Conservation (phyloP, 2,888 invertebrate genomes). For the Dasypogon diadema region DNA sequence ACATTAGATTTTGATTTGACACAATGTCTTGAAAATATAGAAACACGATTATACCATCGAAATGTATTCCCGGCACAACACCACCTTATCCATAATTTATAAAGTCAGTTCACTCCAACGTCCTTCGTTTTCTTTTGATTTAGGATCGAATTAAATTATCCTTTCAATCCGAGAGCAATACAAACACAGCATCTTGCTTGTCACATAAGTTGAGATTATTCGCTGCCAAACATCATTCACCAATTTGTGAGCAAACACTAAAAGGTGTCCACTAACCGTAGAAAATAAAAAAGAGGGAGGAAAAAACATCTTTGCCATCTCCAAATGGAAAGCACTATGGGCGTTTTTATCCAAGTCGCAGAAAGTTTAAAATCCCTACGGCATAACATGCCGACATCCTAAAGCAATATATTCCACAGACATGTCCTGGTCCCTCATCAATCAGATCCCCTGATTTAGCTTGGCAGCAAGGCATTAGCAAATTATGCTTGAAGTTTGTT, state of each 20-base stretch:
- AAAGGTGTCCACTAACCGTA: background rate
- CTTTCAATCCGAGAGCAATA: background rate
- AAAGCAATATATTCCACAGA: background rate
- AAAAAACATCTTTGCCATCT: too few species aligned
- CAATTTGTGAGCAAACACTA: background rate
- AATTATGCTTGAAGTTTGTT: slow-evolving; percentile 22
- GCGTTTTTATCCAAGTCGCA: background rate
- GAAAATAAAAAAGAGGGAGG: background rate
- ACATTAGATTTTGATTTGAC: too few species aligned
- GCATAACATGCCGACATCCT: background rate
- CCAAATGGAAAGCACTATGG: background rate
- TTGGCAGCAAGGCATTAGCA: slow-evolving; percentile 41
- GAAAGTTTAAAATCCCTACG: background rate
- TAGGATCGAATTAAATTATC: background rate
- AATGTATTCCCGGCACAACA: too few species aligned
- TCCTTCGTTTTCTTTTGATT: background rate
- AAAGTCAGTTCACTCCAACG: background rate
- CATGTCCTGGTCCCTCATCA: slow-evolving; percentile 7
- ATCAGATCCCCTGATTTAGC: slow-evolving; percentile 23
- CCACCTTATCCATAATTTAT: too few species aligned
- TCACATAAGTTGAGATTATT: background rate
- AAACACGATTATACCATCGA: too few species aligned
- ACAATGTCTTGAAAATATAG: too few species aligned
- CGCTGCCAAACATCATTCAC: background rate
- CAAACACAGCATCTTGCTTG: background rate